These are phyloP conservation scores for Carollia perspicillata DNA, from an alignment of 2,113 vertebrate species.

Conservation along the genomic window DNA sequence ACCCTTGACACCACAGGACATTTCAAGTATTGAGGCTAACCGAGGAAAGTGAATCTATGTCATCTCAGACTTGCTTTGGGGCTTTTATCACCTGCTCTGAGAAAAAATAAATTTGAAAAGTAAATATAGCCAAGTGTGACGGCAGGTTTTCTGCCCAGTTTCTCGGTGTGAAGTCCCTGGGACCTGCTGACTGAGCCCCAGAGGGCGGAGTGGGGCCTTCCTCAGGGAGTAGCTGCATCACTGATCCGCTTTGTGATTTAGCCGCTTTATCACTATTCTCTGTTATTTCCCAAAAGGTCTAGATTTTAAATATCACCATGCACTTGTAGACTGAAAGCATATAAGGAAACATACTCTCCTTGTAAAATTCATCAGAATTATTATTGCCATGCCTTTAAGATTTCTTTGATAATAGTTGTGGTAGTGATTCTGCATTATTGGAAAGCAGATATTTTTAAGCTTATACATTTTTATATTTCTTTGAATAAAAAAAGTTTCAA, in stretches of 20 bases:
- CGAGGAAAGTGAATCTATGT: neutral
- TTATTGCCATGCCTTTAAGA: neutral
- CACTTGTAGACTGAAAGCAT: neutral
- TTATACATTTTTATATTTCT: neutral
- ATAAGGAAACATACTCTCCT: neutral
- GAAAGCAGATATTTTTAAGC: neutral
- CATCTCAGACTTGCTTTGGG: conserved; percentile 10
- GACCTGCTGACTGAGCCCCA: conserved; percentile 50
- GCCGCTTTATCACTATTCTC: no score
- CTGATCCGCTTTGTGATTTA: fast-evolving
- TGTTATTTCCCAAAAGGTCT: neutral
- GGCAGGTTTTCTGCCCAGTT: conserved; percentile 26
- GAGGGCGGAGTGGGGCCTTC: neutral
- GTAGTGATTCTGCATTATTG: neutral
- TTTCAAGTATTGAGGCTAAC: neutral
- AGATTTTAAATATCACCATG: neutral
- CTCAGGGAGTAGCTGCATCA: fast-evolving
- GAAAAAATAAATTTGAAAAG: conserved; percentile 59
- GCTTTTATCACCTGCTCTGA: conserved; percentile 60
- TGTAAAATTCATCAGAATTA: neutral
- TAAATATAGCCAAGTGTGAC: conserved; percentile 68
- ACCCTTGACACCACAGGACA: neutral
- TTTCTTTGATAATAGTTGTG: neutral
- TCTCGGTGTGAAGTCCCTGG: neutral
- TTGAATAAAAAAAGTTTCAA: neutral